A percentile compares a stretch with the other conserved stretches of the same genome.
Conservation (phyloP, 2,888 invertebrate species). For the Agrypnus murinus region DNA sequence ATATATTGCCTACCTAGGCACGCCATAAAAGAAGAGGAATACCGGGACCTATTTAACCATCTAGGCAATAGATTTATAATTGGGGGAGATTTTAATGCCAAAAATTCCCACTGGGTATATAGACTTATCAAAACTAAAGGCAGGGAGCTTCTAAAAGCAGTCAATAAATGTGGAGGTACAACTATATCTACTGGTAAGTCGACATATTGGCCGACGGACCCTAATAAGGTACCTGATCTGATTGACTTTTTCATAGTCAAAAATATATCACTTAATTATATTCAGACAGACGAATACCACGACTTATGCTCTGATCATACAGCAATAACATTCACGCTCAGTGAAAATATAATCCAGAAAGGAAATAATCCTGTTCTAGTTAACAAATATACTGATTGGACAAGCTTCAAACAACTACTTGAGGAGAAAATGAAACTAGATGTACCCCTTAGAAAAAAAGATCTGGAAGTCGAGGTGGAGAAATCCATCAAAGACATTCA, state of each 20-base stretch:
- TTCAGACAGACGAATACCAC: too few relatives aligned
- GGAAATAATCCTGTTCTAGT: too few relatives aligned
- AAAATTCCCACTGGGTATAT: constrained; percentile 13
- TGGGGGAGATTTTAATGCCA: constrained; percentile 3
- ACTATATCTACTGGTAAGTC: constrained; percentile 4
- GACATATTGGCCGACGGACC: constrained; percentile 9
- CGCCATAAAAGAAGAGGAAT: not conserved
- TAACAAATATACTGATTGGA: too few relatives aligned
- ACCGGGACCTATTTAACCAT: not conserved
- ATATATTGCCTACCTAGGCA: not conserved
- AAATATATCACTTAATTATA: not conserved
- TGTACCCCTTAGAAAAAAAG: too few relatives aligned
- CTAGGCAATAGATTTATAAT: constrained; percentile 1
- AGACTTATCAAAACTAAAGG: constrained; percentile 6
- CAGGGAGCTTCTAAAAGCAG: not conserved
- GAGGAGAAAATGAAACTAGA: too few relatives aligned
- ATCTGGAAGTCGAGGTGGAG: too few relatives aligned
- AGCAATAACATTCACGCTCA: too few relatives aligned
- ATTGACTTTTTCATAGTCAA: not conserved
- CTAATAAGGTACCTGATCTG: not conserved
- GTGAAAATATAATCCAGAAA: too few relatives aligned
- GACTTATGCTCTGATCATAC: too few relatives aligned
- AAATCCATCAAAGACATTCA: too few relatives aligned
- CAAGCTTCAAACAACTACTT: too few relatives aligned
- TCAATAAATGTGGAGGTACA: not conserved